Evolutionary conservation across 2,888 invertebrate genomes (phyloP).

Genomic region (Norana najaformis): DNA sequence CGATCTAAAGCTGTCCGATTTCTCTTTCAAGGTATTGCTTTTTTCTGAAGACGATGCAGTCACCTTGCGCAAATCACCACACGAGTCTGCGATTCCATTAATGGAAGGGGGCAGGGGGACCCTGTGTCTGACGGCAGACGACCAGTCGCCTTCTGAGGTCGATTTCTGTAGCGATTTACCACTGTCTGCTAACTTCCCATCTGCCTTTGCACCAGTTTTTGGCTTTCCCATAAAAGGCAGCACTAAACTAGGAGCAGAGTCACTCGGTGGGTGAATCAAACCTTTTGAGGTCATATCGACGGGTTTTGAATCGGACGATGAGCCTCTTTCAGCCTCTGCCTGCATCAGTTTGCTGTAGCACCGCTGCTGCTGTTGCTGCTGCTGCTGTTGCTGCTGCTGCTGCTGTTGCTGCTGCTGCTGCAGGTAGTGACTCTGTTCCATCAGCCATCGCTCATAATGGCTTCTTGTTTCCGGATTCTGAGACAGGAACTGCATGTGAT

Average conservation of each 20-base stretch:
- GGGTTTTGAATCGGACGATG: constrained; percentile 25
- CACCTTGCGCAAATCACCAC: neutral
- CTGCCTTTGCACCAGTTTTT: neutral
- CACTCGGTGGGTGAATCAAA: neutral
- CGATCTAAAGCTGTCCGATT: neutral
- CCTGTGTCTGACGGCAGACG: neutral
- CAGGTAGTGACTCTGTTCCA: constrained; percentile 24
- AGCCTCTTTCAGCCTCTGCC: neutral
- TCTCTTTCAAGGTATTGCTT: neutral
- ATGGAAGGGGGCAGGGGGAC: neutral
- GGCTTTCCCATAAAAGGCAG: neutral
- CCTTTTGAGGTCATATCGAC: constrained; percentile 30
- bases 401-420: constrained; percentile 25
- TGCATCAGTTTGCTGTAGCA: constrained; percentile 14
- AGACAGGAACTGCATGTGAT: constrained; percentile 29
- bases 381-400: constrained; percentile 20
- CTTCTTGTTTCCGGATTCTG: constrained; percentile 24
- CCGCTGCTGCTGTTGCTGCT: neutral
- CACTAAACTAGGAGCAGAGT: neutral
- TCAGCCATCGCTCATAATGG: constrained; percentile 29
- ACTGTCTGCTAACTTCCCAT: neutral
- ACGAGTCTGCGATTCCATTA: neutral
- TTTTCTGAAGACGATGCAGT: neutral
- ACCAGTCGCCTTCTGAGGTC: neutral
- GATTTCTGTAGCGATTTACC: neutral